Base-by-base conservation (phyloP, 2,113 vertebrate genomes). In the Aphyosemion australe region DNA sequence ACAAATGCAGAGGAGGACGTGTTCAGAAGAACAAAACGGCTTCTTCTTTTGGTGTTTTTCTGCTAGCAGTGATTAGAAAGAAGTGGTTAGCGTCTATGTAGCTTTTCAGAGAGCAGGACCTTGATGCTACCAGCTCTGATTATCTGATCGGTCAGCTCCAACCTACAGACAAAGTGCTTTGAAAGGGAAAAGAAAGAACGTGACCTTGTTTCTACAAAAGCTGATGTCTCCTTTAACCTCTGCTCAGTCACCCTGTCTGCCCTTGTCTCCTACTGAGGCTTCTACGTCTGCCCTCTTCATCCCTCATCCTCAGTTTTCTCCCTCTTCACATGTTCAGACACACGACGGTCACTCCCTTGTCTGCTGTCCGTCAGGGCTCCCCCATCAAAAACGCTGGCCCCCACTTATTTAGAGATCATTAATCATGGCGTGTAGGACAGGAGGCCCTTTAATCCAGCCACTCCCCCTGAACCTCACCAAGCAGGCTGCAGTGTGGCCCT, bases 371-470 rank as follows among this genome's bases (percentile, higher is more conserved):
- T 92, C 87, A 91, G 77, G 67, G 65, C 37, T 63, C 61, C 78
- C 26, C 72, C 89, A 86, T 92, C 90, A 89, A 91, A 84, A 90
- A 90, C 73, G 73, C 71, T 7, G 78, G 74, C 89, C 85, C 87
- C 65, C 65, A 67, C 59, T 86, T 85, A 90, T 78, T 88, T 86
- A 77, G 92, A 89, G 88, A 92, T 88, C 92, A 96, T 97, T 94
- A 93, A 96, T 96, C 95, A 97, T 86, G 61, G 72, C 66, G 59
- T 75, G 81, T 78, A 89, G 92, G 95, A 95, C 94, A 93, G 89
- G 89, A 87, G 93, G 90, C 89, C 93, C 90, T 70, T 88, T 89
- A 86, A 92, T 89, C 94, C 94, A 94, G 86, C 91, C 92, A 85
- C 77, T 46, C 54, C 72, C 54, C 77, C 62, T 45, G 86, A 13